Conservation (phyloP, 2,797 vertebrate genomes). For the Chaetophractus vellerosus region DNA sequence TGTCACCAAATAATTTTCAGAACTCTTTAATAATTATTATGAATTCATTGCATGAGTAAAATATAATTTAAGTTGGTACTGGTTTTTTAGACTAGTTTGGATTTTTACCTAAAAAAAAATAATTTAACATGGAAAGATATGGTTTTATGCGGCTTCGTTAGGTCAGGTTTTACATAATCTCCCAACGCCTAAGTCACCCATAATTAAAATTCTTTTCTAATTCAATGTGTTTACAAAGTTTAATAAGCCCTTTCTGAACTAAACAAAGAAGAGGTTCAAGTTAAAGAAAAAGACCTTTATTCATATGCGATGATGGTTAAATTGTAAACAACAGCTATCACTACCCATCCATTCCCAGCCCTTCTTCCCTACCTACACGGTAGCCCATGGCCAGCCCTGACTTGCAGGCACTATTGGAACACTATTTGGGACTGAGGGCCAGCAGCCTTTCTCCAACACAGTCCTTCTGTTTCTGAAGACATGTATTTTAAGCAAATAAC, state of each 20-base stretch:
- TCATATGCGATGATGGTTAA: background rate
- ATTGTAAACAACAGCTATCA: background rate
- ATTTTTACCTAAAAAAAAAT: background rate
- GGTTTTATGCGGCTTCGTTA: conserved; percentile 7
- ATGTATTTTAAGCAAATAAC: conserved; percentile 79
- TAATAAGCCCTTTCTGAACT: conserved; percentile 24
- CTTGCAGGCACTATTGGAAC: conserved; percentile 88
- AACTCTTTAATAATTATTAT: background rate
- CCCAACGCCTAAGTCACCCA: background rate
- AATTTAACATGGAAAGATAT: background rate
- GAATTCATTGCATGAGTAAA: conserved; percentile 10
- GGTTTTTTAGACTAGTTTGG: background rate
- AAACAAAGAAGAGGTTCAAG: background rate
- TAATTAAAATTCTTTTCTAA: conserved; percentile 50
- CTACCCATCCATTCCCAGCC: background rate
- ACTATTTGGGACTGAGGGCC: conserved; percentile 89
- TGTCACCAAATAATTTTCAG: background rate
- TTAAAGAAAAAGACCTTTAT: conserved; percentile 6
- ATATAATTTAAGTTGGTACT: background rate
- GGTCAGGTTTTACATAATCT: background rate
- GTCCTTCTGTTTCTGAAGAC: background rate
- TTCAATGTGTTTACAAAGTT: conserved; percentile 46
- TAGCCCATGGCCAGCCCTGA: conserved; percentile 82
- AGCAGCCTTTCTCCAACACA: background rate
- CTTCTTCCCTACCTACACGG: conserved; percentile 67